These are phyloP conservation scores for Chlamydotis undulata DNA, from an alignment of 2,113 vertebrate genomes.

Conservation along the genomic window DNA sequence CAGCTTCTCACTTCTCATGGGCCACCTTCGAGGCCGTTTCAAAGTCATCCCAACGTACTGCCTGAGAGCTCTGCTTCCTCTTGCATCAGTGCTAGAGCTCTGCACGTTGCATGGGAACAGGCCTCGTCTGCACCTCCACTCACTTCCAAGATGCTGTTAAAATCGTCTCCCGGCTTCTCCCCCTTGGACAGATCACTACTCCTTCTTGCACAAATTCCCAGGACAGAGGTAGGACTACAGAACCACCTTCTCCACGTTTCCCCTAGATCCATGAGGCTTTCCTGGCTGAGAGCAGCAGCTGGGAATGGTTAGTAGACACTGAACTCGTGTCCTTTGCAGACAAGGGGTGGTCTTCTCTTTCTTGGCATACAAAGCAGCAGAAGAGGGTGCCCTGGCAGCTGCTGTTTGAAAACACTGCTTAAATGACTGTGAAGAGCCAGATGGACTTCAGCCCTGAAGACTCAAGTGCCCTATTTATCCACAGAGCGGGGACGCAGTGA, in stretches of 20 bases:
- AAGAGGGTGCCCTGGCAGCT: slow-evolving; percentile 15
- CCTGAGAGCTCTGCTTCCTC: not conserved
- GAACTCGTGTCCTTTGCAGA: not conserved
- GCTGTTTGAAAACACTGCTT: not conserved
- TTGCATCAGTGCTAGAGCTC: not conserved
- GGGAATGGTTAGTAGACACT: not conserved
- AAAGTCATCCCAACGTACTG: not conserved
- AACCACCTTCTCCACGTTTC: not conserved
- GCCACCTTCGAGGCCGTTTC: not conserved
- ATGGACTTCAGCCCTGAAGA: slow-evolving; percentile 20
- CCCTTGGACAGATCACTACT: not conserved
- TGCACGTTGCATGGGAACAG: not conserved
- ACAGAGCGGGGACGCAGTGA: not conserved
- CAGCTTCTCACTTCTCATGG: not conserved
- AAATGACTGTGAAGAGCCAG: slow-evolving; percentile 19
- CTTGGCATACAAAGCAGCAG: not conserved
- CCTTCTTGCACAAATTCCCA: not conserved
- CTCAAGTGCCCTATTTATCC: slow-evolving; percentile 5
- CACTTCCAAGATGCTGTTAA: not conserved
- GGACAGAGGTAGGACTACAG: not conserved
- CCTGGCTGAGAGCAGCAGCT: not conserved
- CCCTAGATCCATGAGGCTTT: not conserved
- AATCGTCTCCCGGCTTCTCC: not conserved
- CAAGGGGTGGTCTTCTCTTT: not conserved
- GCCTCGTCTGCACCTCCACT: not conserved